Conservation (phyloP, 2,888 invertebrate genomes). For the Xestia xanthographa region DNA sequence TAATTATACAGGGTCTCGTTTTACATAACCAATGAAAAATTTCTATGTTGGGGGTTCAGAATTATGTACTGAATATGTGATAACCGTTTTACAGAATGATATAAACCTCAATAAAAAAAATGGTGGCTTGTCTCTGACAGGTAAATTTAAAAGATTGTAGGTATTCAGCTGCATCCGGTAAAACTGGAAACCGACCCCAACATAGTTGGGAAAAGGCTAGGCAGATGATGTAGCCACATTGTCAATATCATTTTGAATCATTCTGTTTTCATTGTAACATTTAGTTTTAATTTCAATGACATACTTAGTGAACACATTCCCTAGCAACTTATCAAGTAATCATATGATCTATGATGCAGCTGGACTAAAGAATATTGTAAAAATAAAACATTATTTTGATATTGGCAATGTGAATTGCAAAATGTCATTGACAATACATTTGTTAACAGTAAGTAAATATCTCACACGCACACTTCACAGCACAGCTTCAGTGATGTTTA, state of each 20-base stretch:
- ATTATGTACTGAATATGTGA: too few species aligned
- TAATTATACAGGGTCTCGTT: too few species aligned
- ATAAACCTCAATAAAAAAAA: neutral
- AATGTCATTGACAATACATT: neutral
- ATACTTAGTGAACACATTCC: neutral
- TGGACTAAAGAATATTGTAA: neutral
- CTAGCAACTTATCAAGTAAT: neutral
- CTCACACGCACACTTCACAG: neutral
- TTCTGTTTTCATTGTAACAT: neutral
- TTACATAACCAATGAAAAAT: too few species aligned
- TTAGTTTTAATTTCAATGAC: neutral
- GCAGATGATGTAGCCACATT: neutral
- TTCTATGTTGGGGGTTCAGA: too few species aligned
- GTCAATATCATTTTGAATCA: neutral
- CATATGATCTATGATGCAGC: neutral
- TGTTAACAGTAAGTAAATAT: neutral
- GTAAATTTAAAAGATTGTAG: neutral
- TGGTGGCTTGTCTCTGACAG: neutral
- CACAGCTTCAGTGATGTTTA: neutral
- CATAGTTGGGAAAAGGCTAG: too few species aligned
- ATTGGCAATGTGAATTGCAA: slow-evolving; percentile 4
- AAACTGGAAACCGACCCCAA: too few species aligned
- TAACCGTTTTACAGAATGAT: neutral
- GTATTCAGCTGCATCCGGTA: too few species aligned
- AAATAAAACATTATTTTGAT: neutral